These are phyloP conservation scores for Sympetrum striolatum DNA, from an alignment of 2,888 invertebrate genomes.

Conservation along the genomic window DNA sequence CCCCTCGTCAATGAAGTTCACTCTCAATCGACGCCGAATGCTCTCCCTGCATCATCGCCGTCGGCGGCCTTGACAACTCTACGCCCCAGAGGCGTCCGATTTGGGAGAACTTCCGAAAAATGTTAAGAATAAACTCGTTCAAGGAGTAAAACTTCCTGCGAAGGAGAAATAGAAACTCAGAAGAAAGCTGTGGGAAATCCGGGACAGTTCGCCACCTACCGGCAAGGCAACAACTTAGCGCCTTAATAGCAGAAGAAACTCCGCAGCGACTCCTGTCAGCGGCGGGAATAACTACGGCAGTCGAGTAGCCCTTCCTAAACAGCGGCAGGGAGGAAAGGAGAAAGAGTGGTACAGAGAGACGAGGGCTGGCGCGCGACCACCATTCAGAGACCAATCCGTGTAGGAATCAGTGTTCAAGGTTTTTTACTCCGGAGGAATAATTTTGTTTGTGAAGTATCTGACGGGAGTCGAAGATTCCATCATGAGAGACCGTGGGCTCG, in stretches of 20 bases:
- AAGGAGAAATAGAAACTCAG: background rate
- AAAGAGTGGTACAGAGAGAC: background rate
- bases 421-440: background rate
- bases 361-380: background rate
- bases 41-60: background rate
- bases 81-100: background rate
- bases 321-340: background rate
- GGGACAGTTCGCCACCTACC: background rate
- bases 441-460: background rate
- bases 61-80: background rate
- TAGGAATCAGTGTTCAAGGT: conserved; percentile 9
- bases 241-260: background rate
- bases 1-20: background rate
- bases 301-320: background rate
- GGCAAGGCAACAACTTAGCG: background rate
- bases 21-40: background rate
- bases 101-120: background rate
- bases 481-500: background rate
- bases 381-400: background rate
- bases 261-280: background rate
- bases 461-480: background rate
- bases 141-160: background rate
- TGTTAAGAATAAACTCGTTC: background rate
- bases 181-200: background rate
- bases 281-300: background rate